Base-by-base conservation (phyloP, 2,888 invertebrate species). In the Galeruca laticollis region DNA sequence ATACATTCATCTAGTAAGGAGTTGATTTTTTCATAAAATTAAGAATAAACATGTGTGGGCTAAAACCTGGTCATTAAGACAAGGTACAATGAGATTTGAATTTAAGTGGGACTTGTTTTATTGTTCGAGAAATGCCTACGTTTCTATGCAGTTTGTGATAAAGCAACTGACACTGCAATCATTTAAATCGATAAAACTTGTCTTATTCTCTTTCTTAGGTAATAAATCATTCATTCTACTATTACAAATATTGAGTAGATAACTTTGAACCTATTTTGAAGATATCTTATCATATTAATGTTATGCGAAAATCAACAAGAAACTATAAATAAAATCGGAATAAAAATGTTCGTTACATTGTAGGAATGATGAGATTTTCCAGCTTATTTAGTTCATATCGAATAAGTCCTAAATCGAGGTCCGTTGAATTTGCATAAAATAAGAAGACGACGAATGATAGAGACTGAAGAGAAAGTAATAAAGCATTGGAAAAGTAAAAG, bases 91-190 rank as follows among this genome's bases (percentile, higher is more conserved):
- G 40, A 63, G 71, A 68, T 68, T 68, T 64, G 54, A 71, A 37
- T n/a, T n/a, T 60, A 60, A 68, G 68, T 71, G 71, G 70, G 70
- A 62, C 54, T 60, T 70, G 57, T 63, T 70, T 70, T 70, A 70
- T 59, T 70, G 67, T 67, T 56, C 56, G 15, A 56, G 56, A 56
- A 70, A 59, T 67, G 52, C 52, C 63, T 56, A 56, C 56, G 56
- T 56, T 52, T 52, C 26, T 63, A 56, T 63, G 59, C 59, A 70
- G 59, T 66, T 65, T 62, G 49, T 67, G 70, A 70, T 70, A 67
- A 70, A 61, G 63, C 59, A 52, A 67, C 54, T 70, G 37, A n/a
- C 31, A 15, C 15, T 33, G 35, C 37, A 40, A 56, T 56, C 56
- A 8, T n/a, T 31, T 56, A 18, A 56, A 56, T 56, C 1, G n/a